Conservation (phyloP, 2,797 vertebrate species). For the Natrix natrix region DNA sequence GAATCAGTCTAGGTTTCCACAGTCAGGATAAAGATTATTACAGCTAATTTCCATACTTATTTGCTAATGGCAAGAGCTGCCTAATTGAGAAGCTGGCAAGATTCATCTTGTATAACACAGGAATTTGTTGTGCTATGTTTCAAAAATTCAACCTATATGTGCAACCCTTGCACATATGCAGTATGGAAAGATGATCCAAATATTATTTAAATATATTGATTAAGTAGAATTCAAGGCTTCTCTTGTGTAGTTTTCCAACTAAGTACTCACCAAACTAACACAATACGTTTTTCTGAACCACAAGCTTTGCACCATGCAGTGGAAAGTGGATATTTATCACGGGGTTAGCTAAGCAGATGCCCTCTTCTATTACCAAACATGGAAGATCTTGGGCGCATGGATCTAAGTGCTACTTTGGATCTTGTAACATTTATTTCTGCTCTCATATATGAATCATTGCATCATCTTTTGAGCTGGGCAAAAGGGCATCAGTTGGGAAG, state of each 20-base stretch:
- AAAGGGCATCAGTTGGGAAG: background rate
- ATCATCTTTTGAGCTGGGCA: background rate
- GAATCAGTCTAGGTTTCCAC: background rate
- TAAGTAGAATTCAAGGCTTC: background rate
- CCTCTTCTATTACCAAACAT: background rate
- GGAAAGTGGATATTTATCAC: background rate
- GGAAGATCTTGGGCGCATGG: background rate
- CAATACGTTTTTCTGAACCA: background rate
- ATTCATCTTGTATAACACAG: background rate
- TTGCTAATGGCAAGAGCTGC: background rate
- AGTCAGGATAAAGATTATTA: background rate
- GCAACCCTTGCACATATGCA: background rate
- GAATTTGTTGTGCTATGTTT: too few species aligned
- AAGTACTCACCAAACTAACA: background rate
- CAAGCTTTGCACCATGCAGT: background rate
- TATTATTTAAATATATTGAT: background rate
- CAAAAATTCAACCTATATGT: background rate
- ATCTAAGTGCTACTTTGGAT: background rate
- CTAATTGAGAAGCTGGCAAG: background rate
- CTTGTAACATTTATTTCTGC: background rate
- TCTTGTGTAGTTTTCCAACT: background rate
- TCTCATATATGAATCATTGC: background rate
- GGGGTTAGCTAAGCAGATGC: background rate
- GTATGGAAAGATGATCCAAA: background rate
- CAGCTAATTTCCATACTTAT: background rate